Percentiles rank a stretch among this genome's conserved stretches.
Conservation (phyloP, 2,888 invertebrate species). For the Drosophila nr. fundita region DNA sequence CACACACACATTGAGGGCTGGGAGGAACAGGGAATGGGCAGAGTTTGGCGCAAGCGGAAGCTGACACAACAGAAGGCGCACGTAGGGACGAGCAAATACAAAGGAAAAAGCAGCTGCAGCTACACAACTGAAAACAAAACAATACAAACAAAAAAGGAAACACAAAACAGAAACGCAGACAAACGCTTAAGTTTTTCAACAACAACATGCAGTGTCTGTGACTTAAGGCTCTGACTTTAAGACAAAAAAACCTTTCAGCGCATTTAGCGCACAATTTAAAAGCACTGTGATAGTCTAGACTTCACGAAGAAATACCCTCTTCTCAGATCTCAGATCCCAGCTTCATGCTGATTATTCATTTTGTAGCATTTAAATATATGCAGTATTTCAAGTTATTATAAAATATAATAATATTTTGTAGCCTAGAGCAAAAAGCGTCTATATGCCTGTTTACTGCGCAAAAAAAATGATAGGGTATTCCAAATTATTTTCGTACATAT, state of each 20-base stretch:
- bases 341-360: not conserved
- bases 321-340: not conserved
- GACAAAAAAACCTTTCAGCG: conserved; percentile 14
- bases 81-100: conserved; percentile 51
- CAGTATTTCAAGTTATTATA: not conserved
- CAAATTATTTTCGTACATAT: not conserved
- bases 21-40: not conserved
- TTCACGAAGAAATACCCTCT: not conserved
- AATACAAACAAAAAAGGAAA: conserved; percentile 26
- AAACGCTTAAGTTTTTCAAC: conserved; percentile 37
- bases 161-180: conserved; percentile 44
- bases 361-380: not conserved
- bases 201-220: conserved; percentile 41
- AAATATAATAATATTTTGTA: not conserved
- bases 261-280: conserved; percentile 3
- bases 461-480: not conserved
- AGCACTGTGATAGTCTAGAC: not conserved
- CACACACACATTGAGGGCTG: conserved; percentile 2
- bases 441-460: not conserved
- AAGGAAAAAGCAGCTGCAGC: conserved; percentile 65
- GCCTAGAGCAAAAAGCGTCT: not conserved
- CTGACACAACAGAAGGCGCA: conserved; percentile 54
- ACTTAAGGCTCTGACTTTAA: conserved; percentile 21
- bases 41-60: conserved; percentile 69
- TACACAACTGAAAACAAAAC: conserved; percentile 31